A percentile compares a stretch with the other conserved stretches of the same genome.
These are phyloP conservation scores for Schizopygopsis malacanthus DNA, from an alignment of 2,797 vertebrate species.

Conservation along the genomic window DNA sequence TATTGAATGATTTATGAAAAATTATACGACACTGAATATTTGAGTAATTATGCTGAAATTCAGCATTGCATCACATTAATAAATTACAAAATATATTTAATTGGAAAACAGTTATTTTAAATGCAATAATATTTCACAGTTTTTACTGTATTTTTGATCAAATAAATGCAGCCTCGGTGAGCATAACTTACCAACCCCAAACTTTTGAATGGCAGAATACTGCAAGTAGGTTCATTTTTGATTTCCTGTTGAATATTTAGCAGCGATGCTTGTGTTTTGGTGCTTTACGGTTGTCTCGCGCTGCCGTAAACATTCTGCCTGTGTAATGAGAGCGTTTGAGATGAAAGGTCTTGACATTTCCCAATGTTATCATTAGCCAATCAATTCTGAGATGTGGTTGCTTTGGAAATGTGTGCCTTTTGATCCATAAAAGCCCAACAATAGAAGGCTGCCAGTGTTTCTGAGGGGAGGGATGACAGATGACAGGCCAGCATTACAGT, in stretches of 20 bases:
- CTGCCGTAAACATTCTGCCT: slow-evolving; percentile 3
- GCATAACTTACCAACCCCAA: background rate
- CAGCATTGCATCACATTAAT: background rate
- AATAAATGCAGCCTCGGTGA: background rate
- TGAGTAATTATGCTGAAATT: background rate
- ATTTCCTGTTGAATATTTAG: background rate
- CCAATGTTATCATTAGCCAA: slow-evolving; percentile 35
- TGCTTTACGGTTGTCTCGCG: background rate
- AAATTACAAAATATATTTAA: background rate
- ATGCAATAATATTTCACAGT: background rate
- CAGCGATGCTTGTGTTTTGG: background rate
- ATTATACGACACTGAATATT: background rate
- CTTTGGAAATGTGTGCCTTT: slow-evolving; percentile 26
- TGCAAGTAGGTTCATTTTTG: too few species aligned
- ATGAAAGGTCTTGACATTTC: slow-evolving; percentile 38
- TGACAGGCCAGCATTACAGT: slow-evolving; percentile 41
- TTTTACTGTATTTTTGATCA: background rate
- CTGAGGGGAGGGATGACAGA: slow-evolving; percentile 8
- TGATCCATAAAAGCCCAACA: slow-evolving; percentile 41
- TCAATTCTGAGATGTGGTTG: slow-evolving; percentile 25
- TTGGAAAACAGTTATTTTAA: background rate
- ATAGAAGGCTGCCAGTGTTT: slow-evolving; percentile 7
- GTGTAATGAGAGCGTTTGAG: background rate
- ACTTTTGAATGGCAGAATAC: background rate
- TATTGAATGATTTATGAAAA: background rate